Base-by-base conservation (phyloP, 1,140 invertebrate genomes). In the Diplogasteroides magnus region DNA sequence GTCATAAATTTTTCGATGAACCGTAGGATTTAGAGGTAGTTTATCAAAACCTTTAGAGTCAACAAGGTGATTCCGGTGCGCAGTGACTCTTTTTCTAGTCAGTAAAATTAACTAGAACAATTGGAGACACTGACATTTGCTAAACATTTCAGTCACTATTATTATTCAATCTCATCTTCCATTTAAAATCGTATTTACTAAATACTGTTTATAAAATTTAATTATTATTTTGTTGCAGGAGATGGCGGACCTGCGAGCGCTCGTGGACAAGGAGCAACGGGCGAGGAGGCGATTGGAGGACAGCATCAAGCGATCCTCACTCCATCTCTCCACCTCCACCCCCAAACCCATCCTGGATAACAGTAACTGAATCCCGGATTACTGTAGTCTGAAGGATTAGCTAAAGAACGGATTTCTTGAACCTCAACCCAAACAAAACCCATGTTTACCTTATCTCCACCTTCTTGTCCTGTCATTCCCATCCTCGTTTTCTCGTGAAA, bases 1-100 rank as follows among this genome's bases (percentile, higher is more conserved):
- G n/a, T n/a, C 58, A 32, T 55, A 27, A 26, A 77, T 26, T 57
- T 71, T 28, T 73, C 74, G 14, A 56, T 27, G 29, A 78, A 64
- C 58, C 37, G 60, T 23, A 57, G 32, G 13, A 23, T 56, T 25
- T 27, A 72, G 56, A 26, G 37, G 25, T n/a, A 25, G 14, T 58
- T 27, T n/a, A n/a, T n/a, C n/a, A n/a, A n/a, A n/a, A n/a, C n/a
- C n/a, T n/a, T n/a, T n/a, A n/a, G n/a, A n/a, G n/a, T n/a, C n/a
- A n/a, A n/a, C n/a, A n/a, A n/a, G n/a, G n/a, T n/a, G n/a, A n/a
- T n/a, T n/a, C n/a, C n/a, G n/a, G n/a, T n/a, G n/a, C n/a, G n/a
- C n/a, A n/a, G n/a, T n/a, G n/a, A n/a, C n/a, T n/a, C n/a, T n/a
- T n/a, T n/a, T n/a, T n/a, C n/a, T n/a, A n/a, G n/a, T n/a, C n/a